Evolutionary conservation across 2,888 invertebrate species (phyloP).

Genomic region (Tetrapedia diversipes): DNA sequence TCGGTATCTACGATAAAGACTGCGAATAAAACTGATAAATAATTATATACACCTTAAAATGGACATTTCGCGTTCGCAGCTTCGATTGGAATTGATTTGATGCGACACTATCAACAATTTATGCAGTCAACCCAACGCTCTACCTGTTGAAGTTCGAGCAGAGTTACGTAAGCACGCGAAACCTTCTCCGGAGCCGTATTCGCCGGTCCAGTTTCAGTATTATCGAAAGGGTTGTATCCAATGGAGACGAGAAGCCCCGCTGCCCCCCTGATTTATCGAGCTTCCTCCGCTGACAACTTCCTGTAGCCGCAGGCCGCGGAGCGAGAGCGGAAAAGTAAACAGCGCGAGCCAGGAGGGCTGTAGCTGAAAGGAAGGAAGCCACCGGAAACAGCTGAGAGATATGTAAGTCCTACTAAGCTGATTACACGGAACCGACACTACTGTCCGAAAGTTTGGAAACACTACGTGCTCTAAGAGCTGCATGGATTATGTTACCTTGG

Average conservation of each 20-base stretch:
- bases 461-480: too few species aligned
- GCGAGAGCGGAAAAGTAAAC: slow-evolving; percentile 51
- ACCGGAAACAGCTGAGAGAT: slow-evolving; percentile 29
- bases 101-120: neutral
- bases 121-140: neutral
- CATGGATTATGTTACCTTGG: too few species aligned
- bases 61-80: neutral
- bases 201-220: neutral
- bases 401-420: slow-evolving; percentile 56
- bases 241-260: slow-evolving; percentile 28
- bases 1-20: too few species aligned
- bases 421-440: slow-evolving; percentile 43
- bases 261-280: slow-evolving; percentile 46
- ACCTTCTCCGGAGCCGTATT: neutral
- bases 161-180: neutral
- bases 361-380: slow-evolving; percentile 21
- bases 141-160: neutral
- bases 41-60: too few species aligned
- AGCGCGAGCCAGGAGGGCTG: slow-evolving; percentile 36
- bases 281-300: slow-evolving; percentile 29
- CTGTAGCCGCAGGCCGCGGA: slow-evolving; percentile 28
- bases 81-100: neutral
- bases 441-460: too few species aligned
- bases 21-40: too few species aligned
- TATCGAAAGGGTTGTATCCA: slow-evolving; percentile 29